phyloP scores from a whole-genome alignment of 2,113 vertebrate genomes.

The Ptyas mucosa region DNA sequence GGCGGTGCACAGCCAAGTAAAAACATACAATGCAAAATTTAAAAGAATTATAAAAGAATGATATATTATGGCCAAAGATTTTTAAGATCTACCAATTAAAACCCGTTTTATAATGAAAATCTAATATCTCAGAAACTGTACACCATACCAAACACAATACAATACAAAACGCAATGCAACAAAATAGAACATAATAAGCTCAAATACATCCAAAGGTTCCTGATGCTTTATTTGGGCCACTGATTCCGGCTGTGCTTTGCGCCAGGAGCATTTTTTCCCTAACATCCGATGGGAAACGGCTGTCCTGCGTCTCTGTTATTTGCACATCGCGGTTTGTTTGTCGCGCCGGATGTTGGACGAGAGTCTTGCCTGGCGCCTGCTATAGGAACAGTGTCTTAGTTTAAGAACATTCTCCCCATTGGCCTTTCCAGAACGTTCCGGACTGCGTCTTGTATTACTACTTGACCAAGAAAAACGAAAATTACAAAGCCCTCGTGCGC shows the following conservation, averaged over 20 bases:
- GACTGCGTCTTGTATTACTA: constrained; percentile 98
- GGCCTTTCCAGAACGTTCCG: constrained; percentile 80
- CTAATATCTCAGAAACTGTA: too few species aligned
- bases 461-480: constrained; percentile 98
- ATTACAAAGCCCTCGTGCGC: constrained; percentile 94
- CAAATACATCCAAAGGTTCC: neutral
- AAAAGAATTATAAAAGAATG: too few species aligned
- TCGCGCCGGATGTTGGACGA: neutral
- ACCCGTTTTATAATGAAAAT: too few species aligned
- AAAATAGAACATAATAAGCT: too few species aligned
- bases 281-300: neutral
- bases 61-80: too few species aligned
- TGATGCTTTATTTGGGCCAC: neutral
- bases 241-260: neutral
- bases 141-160: too few species aligned
- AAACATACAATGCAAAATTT: too few species aligned
- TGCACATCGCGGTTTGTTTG: neutral
- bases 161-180: too few species aligned
- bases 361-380: neutral
- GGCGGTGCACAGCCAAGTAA: too few species aligned
- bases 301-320: neutral
- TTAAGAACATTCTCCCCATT: neutral
- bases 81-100: too few species aligned
- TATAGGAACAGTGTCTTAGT: neutral
- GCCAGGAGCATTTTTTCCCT: neutral